These are phyloP conservation scores for Heliconius cydno DNA, from an alignment of 2,888 invertebrate species.

Conservation along the genomic window DNA sequence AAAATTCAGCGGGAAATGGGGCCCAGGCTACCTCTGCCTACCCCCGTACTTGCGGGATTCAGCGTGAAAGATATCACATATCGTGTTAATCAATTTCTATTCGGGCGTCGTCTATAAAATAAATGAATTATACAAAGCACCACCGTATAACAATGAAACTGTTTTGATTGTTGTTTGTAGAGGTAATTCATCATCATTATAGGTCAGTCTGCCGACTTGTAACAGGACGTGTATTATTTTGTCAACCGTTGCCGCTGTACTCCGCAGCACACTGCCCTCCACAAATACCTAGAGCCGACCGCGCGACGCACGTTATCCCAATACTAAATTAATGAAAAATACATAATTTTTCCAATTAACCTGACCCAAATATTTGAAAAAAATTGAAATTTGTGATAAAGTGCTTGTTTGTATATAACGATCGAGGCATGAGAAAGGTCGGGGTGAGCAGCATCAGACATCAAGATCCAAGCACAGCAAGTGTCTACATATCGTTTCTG, in stretches of 20 bases:
- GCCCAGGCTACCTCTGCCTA: no score
- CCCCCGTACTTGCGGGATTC: no score
- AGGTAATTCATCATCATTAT: slow-evolving; percentile 48
- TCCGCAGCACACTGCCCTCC: slow-evolving; percentile 58
- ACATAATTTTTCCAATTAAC: slow-evolving; percentile 3
- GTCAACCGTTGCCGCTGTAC: slow-evolving; percentile 54
- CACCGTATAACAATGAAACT: slow-evolving; percentile 36
- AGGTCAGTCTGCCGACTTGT: slow-evolving; percentile 51
- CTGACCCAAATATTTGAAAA: background rate
- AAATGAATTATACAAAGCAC: slow-evolving; percentile 20
- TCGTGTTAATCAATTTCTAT: background rate
- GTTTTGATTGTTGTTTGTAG: slow-evolving; percentile 42
- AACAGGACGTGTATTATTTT: slow-evolving; percentile 71
- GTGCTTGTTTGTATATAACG: slow-evolving; percentile 22
- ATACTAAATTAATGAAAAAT: slow-evolving; percentile 23
- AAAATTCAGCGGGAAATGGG: no score
- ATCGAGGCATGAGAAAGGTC: slow-evolving; percentile 41
- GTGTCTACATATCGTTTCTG: slow-evolving; percentile 13
- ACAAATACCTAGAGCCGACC: slow-evolving; percentile 53
- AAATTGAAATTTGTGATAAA: slow-evolving; percentile 27
- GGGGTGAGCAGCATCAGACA: slow-evolving; percentile 22
- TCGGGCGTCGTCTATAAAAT: slow-evolving; percentile 18
- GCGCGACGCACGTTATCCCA: slow-evolving; percentile 52
- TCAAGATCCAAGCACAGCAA: background rate
- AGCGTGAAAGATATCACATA: no score